Evolutionary conservation across 2,888 invertebrate species (phyloP).

Genomic region (Plusia festucae): DNA sequence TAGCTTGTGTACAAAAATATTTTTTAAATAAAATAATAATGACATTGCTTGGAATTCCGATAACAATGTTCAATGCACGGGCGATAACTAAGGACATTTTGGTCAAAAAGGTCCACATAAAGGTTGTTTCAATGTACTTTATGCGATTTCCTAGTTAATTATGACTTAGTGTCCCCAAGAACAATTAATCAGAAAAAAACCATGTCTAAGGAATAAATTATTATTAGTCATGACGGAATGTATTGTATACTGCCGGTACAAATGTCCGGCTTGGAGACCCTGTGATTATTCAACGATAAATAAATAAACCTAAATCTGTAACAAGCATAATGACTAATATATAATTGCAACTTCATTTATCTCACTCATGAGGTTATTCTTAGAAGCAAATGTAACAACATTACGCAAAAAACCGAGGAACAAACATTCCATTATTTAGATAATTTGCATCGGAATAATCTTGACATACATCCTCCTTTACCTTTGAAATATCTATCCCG

Average conservation of each 20-base stretch:
- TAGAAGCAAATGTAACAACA: not conserved
- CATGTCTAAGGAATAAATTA: not conserved
- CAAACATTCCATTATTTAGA: conserved; percentile 1
- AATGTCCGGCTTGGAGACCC: conserved; percentile 35
- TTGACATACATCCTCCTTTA: not conserved
- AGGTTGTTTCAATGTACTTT: too few relatives aligned
- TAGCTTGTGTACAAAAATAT: too few relatives aligned
- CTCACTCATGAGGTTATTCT: not conserved
- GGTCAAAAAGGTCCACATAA: too few relatives aligned
- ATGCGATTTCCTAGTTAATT: too few relatives aligned
- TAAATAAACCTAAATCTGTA: conserved; percentile 21
- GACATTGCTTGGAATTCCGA: too few relatives aligned
- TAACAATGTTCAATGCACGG: too few relatives aligned
- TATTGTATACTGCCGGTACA: conserved; percentile 14
- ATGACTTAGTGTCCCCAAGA: too few relatives aligned
- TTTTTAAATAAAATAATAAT: too few relatives aligned
- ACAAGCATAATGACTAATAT: conserved; percentile 35
- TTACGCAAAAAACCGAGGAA: not conserved
- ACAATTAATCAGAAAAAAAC: too few relatives aligned
- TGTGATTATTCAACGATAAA: conserved; percentile 27
- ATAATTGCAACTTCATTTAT: conserved; percentile 29
- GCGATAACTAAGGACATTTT: too few relatives aligned
- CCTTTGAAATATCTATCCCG: too few relatives aligned
- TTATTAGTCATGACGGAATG: conserved; percentile 8
- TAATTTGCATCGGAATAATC: not conserved